Conservation (phyloP, 1,140 invertebrate genomes). For the silkworm (Bombyx mori) region DNA sequence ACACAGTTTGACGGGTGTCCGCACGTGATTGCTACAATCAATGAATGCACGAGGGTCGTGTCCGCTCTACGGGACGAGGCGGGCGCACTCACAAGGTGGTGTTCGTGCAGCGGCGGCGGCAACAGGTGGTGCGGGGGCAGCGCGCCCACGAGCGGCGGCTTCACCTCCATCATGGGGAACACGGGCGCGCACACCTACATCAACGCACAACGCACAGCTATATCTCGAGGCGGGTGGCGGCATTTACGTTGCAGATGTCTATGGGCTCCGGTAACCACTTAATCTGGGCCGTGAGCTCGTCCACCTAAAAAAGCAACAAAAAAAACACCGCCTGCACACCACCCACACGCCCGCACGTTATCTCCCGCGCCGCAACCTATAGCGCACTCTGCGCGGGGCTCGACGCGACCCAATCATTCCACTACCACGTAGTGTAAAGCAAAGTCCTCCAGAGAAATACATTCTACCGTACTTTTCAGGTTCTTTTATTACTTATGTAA, state of each 20-base stretch:
- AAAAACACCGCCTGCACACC: slow-evolving; percentile 8
- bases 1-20: too few relatives aligned
- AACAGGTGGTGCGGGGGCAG: slow-evolving; percentile 82
- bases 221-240: too few relatives aligned
- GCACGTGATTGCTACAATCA: too few relatives aligned
- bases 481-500: too few relatives aligned
- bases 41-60: not conserved
- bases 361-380: not conserved
- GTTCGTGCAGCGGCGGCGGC: slow-evolving; percentile 60
- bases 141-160: slow-evolving; percentile 82
- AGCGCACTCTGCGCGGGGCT: not conserved
- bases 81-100: slow-evolving; percentile 59
- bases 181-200: slow-evolving; percentile 74
- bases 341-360: slow-evolving; percentile 20
- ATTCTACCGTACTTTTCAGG: too few relatives aligned
- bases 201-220: slow-evolving; percentile 3
- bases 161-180: slow-evolving; percentile 83
- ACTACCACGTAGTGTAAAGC: too few relatives aligned
- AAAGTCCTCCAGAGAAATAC: too few relatives aligned
- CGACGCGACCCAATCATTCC: not conserved
- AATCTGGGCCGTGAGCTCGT: too few relatives aligned
- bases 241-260: too few relatives aligned
- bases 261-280: too few relatives aligned
- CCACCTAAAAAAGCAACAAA: too few relatives aligned
- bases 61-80: slow-evolving; percentile 14